Percentiles rank a stretch among this genome's conserved stretches.
Evolutionary conservation across 2,797 vertebrate genomes (phyloP).

Genomic region (Cacajao melanocephalus): DNA sequence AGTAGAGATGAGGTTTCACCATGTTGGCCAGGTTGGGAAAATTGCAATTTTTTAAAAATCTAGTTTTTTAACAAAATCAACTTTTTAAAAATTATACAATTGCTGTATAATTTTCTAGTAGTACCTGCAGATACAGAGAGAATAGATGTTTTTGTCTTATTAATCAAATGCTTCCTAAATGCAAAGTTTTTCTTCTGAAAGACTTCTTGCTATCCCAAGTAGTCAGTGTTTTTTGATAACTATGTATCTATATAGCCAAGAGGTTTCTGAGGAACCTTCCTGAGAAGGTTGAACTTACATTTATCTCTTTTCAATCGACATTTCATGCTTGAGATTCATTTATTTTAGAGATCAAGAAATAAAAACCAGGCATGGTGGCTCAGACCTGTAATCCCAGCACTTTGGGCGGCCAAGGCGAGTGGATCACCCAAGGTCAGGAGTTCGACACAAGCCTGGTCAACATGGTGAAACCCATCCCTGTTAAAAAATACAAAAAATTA

Average conservation of each 20-base stretch:
- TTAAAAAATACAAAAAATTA: not conserved
- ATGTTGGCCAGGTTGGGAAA: no score
- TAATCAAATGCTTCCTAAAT: slow-evolving; percentile 6
- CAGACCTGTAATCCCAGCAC: not conserved
- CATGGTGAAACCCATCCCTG: not conserved
- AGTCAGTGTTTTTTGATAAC: not conserved
- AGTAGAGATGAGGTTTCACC: no score
- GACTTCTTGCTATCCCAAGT: not conserved
- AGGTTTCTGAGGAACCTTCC: not conserved
- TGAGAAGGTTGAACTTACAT: not conserved
- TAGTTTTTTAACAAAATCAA: not conserved
- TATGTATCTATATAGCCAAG: not conserved
- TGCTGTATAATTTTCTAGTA: not conserved
- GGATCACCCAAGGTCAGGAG: not conserved
- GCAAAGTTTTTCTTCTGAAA: not conserved
- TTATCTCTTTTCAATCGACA: not conserved
- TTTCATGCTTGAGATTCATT: not conserved
- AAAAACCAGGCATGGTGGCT: not conserved
- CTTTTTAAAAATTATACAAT: no score
- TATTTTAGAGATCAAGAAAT: not conserved
- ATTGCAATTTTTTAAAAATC: not conserved
- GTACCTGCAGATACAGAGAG: not conserved
- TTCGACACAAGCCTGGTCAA: not conserved
- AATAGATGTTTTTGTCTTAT: not conserved
- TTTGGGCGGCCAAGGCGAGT: not conserved